A percentile compares a stretch with the other conserved stretches of the same genome.
These are phyloP conservation scores for Hiodon tergisus DNA, from an alignment of 2,113 vertebrate species.

Conservation along the genomic window DNA sequence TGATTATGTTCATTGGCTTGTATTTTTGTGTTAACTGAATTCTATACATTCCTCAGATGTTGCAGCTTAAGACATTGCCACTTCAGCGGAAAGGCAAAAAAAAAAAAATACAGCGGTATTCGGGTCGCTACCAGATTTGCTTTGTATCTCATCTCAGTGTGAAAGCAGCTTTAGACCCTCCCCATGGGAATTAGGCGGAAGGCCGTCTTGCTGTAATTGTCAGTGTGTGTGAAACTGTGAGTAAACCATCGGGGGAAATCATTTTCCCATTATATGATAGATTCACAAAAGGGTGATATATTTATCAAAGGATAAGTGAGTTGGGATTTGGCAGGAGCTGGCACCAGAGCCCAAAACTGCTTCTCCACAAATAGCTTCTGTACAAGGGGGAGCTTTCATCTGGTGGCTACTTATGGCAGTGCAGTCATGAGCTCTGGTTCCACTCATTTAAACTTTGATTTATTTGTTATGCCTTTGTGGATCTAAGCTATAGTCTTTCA, in stretches of 20 bases:
- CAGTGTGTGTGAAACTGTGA: background rate
- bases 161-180: too few relatives aligned
- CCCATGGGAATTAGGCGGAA: too few relatives aligned
- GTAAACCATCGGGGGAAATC: background rate
- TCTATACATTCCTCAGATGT: too few relatives aligned
- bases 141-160: too few relatives aligned
- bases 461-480: background rate
- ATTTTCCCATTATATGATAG: constrained; percentile 1
- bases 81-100: too few relatives aligned
- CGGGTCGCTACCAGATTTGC: too few relatives aligned
- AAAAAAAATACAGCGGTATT: too few relatives aligned
- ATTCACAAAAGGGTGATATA: background rate
- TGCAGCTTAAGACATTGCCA: too few relatives aligned
- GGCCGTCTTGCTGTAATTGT: background rate
- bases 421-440: background rate
- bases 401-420: background rate
- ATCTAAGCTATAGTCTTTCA: constrained; percentile 4
- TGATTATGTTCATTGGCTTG: too few relatives aligned
- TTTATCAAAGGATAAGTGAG: background rate
- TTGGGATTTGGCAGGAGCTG: background rate
- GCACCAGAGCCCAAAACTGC: background rate
- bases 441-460: constrained; percentile 11
- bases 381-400: background rate
- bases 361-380: background rate
- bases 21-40: too few relatives aligned